Evolutionary conservation across 2,113 vertebrate genomes (phyloP).

Genomic region (Ahaetulla prasina): DNA sequence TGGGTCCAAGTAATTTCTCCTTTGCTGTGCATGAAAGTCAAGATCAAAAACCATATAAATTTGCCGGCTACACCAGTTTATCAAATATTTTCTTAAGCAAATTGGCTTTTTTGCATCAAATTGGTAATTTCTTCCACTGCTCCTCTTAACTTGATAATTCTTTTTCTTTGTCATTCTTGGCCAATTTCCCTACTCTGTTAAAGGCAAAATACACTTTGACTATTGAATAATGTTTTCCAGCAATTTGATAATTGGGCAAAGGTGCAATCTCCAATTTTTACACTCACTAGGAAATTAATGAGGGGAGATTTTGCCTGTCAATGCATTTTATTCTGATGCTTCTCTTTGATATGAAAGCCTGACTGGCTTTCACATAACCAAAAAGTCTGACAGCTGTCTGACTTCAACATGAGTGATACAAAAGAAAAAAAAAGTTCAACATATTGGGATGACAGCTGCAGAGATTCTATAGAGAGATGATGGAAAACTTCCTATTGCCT

Average conservation of each 20-base stretch:
- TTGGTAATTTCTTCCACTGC: background rate
- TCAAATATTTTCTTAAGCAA: background rate
- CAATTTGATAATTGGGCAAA: conserved; percentile 12
- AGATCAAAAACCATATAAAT: background rate
- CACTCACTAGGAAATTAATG: conserved; percentile 5
- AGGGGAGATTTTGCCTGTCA: background rate
- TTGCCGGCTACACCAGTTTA: background rate
- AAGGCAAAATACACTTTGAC: conserved; percentile 1
- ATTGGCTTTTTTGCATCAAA: background rate
- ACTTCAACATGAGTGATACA: background rate
- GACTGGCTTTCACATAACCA: background rate
- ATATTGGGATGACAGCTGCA: background rate
- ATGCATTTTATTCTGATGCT: background rate
- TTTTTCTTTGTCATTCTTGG: conserved; percentile 10
- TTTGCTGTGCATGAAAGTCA: background rate
- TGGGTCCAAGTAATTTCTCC: background rate
- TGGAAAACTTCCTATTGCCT: background rate
- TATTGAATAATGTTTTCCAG: conserved; percentile 18
- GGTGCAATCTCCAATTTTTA: background rate
- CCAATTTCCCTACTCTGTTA: background rate
- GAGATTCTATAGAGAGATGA: background rate
- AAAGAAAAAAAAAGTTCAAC: background rate
- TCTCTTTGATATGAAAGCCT: background rate
- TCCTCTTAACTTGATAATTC: background rate
- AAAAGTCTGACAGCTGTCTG: background rate